Conservation (phyloP, 2,797 vertebrate species). For the Clarias laeviceps region DNA sequence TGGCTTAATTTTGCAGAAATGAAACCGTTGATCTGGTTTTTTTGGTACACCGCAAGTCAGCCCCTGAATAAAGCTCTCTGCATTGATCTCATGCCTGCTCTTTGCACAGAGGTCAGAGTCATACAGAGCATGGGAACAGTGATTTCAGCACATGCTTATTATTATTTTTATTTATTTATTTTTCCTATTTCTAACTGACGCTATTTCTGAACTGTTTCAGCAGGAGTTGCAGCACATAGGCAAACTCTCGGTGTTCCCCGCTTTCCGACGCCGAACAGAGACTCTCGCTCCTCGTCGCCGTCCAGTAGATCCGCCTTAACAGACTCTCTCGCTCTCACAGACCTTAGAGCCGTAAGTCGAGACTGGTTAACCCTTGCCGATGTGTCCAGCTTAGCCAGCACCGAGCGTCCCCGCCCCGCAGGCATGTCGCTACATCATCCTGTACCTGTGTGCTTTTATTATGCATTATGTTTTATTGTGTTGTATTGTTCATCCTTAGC, state of each 20-base stretch:
- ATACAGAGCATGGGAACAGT: not conserved
- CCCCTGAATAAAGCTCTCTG: not conserved
- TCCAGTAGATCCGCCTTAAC: constrained; percentile 23
- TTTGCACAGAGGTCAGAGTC: not conserved
- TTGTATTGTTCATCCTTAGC: not conserved
- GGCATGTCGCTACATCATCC: not conserved
- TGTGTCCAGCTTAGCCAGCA: constrained; percentile 9
- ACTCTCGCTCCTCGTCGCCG: constrained; percentile 32
- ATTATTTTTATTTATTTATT: not conserved
- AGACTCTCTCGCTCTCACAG: constrained; percentile 23
- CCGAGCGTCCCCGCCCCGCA: not conserved
- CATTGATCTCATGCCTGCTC: not conserved
- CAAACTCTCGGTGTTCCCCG: not conserved
- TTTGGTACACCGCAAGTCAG: constrained; percentile 77
- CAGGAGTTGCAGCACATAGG: constrained; percentile 28
- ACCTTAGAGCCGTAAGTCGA: constrained; percentile 52
- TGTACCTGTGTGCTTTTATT: constrained; percentile 12
- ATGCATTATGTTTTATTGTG: not conserved
- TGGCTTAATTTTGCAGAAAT: constrained; percentile 54
- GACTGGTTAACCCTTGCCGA: constrained; percentile 10
- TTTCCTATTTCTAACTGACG: constrained; percentile 4
- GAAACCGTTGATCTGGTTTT: constrained; percentile 76
- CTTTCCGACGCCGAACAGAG: not conserved
- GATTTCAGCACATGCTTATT: not conserved
- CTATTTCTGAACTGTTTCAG: constrained; percentile 50